Percentiles rank a stretch among this genome's conserved stretches.
Evolutionary conservation across 2,888 invertebrate genomes (phyloP).

Genomic region (Andrena flavipes): DNA sequence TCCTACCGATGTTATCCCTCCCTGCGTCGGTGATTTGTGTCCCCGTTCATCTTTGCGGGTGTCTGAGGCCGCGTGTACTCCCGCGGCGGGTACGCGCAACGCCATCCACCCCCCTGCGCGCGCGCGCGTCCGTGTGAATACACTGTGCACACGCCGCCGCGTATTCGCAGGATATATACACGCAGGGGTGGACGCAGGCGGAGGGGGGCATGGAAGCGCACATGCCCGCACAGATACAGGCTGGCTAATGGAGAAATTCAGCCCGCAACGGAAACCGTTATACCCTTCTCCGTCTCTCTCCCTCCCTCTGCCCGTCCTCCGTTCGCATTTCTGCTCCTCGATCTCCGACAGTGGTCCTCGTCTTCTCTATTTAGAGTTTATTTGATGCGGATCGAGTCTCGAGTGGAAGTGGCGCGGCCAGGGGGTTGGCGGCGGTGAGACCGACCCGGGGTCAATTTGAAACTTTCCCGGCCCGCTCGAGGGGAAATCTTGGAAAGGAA

Average conservation of each 20-base stretch:
- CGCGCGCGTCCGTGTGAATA: slow-evolving; percentile 33
- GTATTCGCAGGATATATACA: slow-evolving; percentile 5
- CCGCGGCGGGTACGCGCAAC: slow-evolving; percentile 17
- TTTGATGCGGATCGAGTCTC: slow-evolving; percentile 68
- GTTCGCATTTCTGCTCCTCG: slow-evolving; percentile 31
- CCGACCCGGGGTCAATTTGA: slow-evolving; percentile 66
- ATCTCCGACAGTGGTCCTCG: slow-evolving; percentile 47
- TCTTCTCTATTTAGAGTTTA: slow-evolving; percentile 74
- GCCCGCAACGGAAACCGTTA: slow-evolving; percentile 75
- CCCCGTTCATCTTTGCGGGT: slow-evolving; percentile 69
- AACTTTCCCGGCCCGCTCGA: slow-evolving; percentile 61
- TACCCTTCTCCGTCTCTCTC: slow-evolving; percentile 27
- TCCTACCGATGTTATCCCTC: slow-evolving; percentile 70
- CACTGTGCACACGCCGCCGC: background rate
- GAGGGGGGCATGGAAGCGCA: slow-evolving; percentile 13
- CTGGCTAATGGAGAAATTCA: slow-evolving; percentile 77
- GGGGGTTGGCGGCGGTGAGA: slow-evolving; percentile 30
- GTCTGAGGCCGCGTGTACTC: slow-evolving; percentile 57
- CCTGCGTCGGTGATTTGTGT: slow-evolving; percentile 71
- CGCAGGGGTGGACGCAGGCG: slow-evolving; percentile 19
- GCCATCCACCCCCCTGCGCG: slow-evolving; percentile 12
- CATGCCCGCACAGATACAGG: slow-evolving; percentile 50
- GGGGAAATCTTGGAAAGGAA: slow-evolving; percentile 67
- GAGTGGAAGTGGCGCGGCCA: slow-evolving; percentile 52
- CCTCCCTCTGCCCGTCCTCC: background rate